Evolutionary conservation across 2,113 vertebrate genomes (phyloP).

Genomic region (Arenaria interpres): DNA sequence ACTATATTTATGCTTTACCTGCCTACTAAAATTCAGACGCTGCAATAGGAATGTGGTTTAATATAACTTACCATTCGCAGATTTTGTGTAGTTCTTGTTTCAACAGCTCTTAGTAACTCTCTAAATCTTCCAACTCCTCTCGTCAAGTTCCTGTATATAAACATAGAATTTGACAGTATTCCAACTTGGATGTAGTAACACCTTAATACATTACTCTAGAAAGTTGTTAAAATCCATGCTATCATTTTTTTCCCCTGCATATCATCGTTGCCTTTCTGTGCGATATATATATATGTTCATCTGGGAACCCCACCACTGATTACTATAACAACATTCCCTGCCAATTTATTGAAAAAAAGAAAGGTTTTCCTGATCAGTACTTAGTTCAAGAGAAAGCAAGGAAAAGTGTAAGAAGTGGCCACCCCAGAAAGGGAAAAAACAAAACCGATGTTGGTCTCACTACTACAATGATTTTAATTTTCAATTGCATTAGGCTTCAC

Average conservation of each 20-base stretch:
- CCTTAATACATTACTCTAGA: background rate
- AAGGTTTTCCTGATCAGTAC: background rate
- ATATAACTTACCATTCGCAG: slow-evolving; percentile 90
- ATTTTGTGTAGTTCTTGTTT: slow-evolving; percentile 97
- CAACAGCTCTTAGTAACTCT: slow-evolving; percentile 93
- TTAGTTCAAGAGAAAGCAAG: background rate
- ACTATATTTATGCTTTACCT: background rate
- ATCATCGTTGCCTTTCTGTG: background rate
- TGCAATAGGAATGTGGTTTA: background rate
- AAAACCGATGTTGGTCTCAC: background rate
- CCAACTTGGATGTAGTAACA: slow-evolving; percentile 22
- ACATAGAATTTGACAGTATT: slow-evolving; percentile 71
- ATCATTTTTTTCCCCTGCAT: background rate
- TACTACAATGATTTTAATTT: background rate
- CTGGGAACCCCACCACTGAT: background rate
- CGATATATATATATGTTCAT: background rate
- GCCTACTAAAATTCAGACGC: background rate
- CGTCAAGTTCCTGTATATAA: slow-evolving; percentile 89
- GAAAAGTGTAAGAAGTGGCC: background rate
- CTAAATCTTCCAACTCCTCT: slow-evolving; percentile 94
- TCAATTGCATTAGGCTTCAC: background rate
- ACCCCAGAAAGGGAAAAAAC: background rate
- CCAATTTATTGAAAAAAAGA: background rate
- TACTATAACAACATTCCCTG: background rate
- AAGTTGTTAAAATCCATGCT: background rate